phyloP scores from a whole-genome alignment of 1,140 invertebrate species.

The Magallana angulata region DNA sequence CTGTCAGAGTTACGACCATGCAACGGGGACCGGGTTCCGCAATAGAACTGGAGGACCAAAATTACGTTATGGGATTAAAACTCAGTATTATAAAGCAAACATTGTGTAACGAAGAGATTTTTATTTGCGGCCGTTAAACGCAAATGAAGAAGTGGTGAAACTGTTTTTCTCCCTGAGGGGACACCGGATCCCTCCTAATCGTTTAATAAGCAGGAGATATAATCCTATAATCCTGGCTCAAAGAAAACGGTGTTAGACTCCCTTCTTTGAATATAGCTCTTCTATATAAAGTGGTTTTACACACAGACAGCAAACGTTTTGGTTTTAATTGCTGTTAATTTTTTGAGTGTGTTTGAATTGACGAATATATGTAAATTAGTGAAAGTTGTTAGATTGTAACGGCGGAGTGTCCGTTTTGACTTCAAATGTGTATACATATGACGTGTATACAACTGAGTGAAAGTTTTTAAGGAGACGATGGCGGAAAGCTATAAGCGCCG shows the following conservation, averaged over 20 bases:
- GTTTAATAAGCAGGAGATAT: background rate
- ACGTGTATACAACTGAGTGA: too few relatives aligned
- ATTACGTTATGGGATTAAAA: background rate
- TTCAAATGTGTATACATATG: too few relatives aligned
- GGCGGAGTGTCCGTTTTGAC: too few relatives aligned
- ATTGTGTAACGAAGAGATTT: slow-evolving; percentile 30
- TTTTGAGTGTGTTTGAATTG: too few relatives aligned
- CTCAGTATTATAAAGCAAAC: background rate
- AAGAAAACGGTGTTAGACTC: background rate
- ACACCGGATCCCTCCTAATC: background rate
- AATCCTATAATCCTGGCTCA: background rate
- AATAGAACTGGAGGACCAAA: background rate
- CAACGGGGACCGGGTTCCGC: background rate
- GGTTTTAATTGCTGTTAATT: too few relatives aligned
- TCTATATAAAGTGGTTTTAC: too few relatives aligned
- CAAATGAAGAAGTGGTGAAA: background rate
- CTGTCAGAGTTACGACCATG: slow-evolving; percentile 19
- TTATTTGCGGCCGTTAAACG: background rate
- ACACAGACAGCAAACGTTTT: too few relatives aligned
- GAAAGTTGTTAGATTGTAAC: too few relatives aligned
- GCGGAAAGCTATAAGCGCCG: background rate
- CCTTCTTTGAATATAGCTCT: too few relatives aligned
- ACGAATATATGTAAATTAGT: too few relatives aligned
- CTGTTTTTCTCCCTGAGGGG: background rate
- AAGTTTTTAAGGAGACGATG: background rate